These are phyloP conservation scores for Tetramorium parvispinum DNA, from an alignment of 1,140 invertebrate species.

Conservation along the genomic window DNA sequence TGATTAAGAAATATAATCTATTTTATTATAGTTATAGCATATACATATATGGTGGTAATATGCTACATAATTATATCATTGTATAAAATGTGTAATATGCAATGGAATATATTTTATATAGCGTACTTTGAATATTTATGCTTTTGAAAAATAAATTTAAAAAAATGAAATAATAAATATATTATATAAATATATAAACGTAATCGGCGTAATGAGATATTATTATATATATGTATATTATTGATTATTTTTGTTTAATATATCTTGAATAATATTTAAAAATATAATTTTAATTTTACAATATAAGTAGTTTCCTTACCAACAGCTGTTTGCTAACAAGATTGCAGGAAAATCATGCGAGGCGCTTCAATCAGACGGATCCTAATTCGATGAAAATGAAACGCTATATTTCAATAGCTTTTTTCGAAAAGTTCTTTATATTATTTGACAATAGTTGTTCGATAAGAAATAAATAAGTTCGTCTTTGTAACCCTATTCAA, in stretches of 20 bases:
- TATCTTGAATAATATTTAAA: neutral
- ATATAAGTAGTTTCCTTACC: slow-evolving; percentile 13
- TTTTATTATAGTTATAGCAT: neutral
- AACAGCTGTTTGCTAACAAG: slow-evolving; percentile 16
- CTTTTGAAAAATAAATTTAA: too few species aligned
- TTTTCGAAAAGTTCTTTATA: neutral
- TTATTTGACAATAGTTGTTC: neutral
- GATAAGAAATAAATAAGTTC: neutral
- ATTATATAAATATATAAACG: neutral
- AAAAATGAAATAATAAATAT: neutral
- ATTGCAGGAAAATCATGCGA: slow-evolving; percentile 4
- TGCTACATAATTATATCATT: neutral
- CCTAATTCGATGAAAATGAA: neutral
- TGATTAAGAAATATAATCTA: neutral
- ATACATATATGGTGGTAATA: neutral
- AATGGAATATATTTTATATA: neutral
- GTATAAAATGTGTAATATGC: neutral
- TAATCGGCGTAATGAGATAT: neutral
- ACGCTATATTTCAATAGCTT: neutral
- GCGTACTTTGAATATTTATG: neutral
- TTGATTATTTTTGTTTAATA: slow-evolving; percentile 6
- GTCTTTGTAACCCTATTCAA: neutral
- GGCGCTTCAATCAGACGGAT: slow-evolving; percentile 11
- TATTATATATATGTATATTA: neutral
- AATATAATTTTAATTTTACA: neutral